Conservation (phyloP, 2,113 vertebrate species). For the Oreocharis arfaki region DNA sequence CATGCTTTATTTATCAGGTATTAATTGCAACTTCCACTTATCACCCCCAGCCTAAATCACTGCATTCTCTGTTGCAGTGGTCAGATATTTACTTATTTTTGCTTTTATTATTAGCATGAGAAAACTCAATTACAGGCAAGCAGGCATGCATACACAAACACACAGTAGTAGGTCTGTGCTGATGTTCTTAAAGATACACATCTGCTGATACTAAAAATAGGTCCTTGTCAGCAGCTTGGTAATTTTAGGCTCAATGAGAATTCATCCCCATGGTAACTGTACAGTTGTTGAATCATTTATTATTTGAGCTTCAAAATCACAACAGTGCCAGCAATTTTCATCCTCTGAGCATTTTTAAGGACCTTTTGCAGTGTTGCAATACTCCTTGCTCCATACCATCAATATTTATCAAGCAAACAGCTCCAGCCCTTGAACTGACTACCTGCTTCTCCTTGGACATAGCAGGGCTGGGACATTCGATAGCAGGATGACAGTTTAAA, state of each 20-base stretch:
- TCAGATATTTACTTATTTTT: neutral
- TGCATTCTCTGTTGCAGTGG: neutral
- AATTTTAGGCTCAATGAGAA: conserved; percentile 72
- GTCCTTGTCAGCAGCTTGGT: conserved; percentile 62
- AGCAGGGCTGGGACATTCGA: neutral
- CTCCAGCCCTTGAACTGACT: neutral
- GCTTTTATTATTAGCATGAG: neutral
- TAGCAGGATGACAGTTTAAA: neutral
- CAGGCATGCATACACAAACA: conserved; percentile 30
- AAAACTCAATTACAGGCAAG: conserved; percentile 21
- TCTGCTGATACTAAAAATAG: conserved; percentile 70
- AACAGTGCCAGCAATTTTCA: conserved; percentile 35
- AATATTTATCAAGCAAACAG: conserved; percentile 6
- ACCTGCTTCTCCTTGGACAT: neutral
- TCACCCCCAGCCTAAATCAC: neutral
- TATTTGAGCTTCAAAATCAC: conserved; percentile 60
- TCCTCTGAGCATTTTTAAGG: conserved; percentile 37
- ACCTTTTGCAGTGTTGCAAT: neutral
- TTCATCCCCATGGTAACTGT: conserved; percentile 69
- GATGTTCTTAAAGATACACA: conserved; percentile 67
- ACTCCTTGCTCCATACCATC: neutral
- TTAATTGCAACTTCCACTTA: conserved; percentile 27
- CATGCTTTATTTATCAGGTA: conserved; percentile 29
- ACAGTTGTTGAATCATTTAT: conserved; percentile 73
- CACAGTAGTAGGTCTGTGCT: conserved; percentile 48